Evolutionary conservation across 2,888 invertebrate genomes (phyloP), one percentile per base, ranked within the genome.

Genomic region (Druceiella hillmani): DNA sequence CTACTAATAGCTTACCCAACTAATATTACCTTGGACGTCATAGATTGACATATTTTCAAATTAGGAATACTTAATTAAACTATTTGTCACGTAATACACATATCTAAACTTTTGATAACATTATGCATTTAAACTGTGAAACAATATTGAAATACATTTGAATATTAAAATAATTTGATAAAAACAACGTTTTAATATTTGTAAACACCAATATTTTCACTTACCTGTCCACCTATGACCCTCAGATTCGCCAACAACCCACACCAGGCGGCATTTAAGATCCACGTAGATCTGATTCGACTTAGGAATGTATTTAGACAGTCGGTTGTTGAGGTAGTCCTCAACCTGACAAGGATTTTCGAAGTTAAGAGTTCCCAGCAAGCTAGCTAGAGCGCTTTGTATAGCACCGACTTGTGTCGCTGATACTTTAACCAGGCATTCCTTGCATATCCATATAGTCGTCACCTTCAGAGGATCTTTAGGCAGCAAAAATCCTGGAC

Each of bases 251-350:
- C 81, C 81, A 40, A 79, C 66, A 34, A 72, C 65, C 64, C 78
- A 81, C 46, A 83, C 63, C 6, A 81, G 63, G 41, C 73, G 70
- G 52, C 75, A 79, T 52, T 82, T 80, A 34, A 81, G 59, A 52
- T 81, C 79, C 16, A 80, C 56, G 33, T 74, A 66, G 29, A 80
- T 71, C 56, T 81, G 77, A 58, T 80, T 81, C 12, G 66, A 70
- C 30, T 61, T 61, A 5, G 81, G 79, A 36, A 81, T 62, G 45
- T 76, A 65, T 46, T 66, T 68, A 3, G 55, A 52, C 14, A 81
- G 57, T 50, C 79, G 72, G 39, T 63, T 59, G 9, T 68, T 52
- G 32, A 80, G 59, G 52, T 81, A 81, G 24, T 62, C 65, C 46
- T 76, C 64, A 47, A 82, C 62, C 38, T 74, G 62, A n/a, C 59